phyloP scores from a whole-genome alignment of 2,888 invertebrate species.

The Andrena dorsata region DNA sequence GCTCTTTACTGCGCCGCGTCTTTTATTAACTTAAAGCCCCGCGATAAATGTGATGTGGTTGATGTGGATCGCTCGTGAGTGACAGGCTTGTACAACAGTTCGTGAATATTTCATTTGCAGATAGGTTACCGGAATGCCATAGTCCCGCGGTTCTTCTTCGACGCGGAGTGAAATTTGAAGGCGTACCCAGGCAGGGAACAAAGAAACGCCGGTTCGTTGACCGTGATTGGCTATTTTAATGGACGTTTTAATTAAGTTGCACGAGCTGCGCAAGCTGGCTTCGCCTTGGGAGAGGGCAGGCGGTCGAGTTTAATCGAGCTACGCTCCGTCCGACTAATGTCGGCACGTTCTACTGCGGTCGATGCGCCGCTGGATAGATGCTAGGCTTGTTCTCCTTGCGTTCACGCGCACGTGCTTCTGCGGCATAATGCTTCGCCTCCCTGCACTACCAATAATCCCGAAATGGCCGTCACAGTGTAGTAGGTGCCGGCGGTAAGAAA shows the following conservation, averaged over 20 bases:
- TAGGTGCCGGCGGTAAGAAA: conserved; percentile 10
- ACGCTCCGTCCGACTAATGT: conserved; percentile 40
- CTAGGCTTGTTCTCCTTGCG: conserved; percentile 6
- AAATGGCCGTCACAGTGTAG: neutral
- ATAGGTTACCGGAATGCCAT: no score
- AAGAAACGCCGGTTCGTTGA: conserved; percentile 65
- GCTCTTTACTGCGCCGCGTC: no score
- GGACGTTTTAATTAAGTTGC: conserved; percentile 81
- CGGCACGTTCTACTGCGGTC: conserved; percentile 52
- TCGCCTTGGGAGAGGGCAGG: conserved; percentile 70
- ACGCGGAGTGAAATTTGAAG: conserved; percentile 16
- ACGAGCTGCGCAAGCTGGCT: conserved; percentile 59
- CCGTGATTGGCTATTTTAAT: conserved; percentile 81
- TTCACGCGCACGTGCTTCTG: conserved; percentile 30
- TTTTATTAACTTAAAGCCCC: no score
- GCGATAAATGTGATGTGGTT: no score
- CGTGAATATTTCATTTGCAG: no score
- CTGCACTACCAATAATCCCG: conserved; percentile 31
- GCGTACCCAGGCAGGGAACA: conserved; percentile 21
- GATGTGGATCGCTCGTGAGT: no score
- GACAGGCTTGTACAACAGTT: no score
- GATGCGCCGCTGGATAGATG: conserved; percentile 27
- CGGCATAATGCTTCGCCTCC: conserved; percentile 19
- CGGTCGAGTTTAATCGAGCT: conserved; percentile 58
- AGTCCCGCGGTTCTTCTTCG: no score